Base-by-base conservation (phyloP, 2,888 invertebrate species). In the Nephrotoma appendiculata region DNA sequence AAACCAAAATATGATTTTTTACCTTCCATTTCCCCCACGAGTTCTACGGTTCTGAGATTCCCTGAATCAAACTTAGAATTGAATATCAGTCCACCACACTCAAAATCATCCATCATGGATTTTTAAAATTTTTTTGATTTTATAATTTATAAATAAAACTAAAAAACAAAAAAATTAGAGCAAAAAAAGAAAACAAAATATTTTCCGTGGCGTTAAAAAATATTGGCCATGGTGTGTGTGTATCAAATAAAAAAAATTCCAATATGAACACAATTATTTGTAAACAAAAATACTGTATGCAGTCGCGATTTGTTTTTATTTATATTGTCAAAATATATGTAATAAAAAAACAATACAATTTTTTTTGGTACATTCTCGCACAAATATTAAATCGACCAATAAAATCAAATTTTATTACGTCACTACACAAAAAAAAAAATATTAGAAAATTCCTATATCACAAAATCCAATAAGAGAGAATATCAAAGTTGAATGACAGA, bases 61-160 rank as follows among this genome's bases (percentile, higher is more conserved):
- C 97, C 97, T 83, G 97, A 98, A 92, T 98, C 98, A 93, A 98
- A 97, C 91, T 96, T 95, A 89, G 97, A 96, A 89, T 95, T 95
- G 92, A 98, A 97, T 89, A 94, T 93, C 92, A 97, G 96, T 89
- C 95, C 95, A 89, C 94, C 95, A 90, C 95, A 94, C 90, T 93
- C 93, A 89, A 95, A 91, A 88, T 91, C 92, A 86, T 88, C 87
- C 87, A 88, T 88, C 87, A 45, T 86, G 12, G 15, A 84, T 31
- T 31, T 31, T 31, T 31, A 31, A 31, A 31, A 42, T 7, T 85
- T 42, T 85, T 43, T 85, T 42, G 15, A n/a, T 85, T 85, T 85
- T 15, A n/a, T 85, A 41, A 41, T 83, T 83, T 83, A 41, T 83
- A 83, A 83, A 41, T 41, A 41, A 83, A 83, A 83, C 31, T 83